Percentiles rank a stretch among this genome's conserved stretches.
phyloP scores from a whole-genome alignment of 2,888 invertebrate genomes.

The Pardosa pseudoannulata region DNA sequence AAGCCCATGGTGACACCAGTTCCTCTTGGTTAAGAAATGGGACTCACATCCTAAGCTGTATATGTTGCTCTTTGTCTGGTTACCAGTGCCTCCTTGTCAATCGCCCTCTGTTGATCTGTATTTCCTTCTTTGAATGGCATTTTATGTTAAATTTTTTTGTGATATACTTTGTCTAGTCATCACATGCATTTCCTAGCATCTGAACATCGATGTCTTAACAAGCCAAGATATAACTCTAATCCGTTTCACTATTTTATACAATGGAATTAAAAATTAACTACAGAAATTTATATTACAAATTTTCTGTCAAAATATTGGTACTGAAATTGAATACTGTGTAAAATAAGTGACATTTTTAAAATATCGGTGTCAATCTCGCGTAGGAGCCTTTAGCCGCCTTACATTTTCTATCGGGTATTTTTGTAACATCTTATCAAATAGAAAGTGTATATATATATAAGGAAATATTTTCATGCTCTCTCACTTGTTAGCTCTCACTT shows the following conservation, averaged over 20 bases:
- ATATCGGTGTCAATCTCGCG: neutral
- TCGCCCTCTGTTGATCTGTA: neutral
- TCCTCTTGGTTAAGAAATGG: constrained; percentile 36
- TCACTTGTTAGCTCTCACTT: neutral
- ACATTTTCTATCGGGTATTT: neutral
- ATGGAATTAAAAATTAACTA: too few relatives aligned
- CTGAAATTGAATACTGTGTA: too few relatives aligned
- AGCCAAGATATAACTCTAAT: too few relatives aligned
- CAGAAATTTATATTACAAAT: too few relatives aligned
- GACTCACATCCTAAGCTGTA: neutral
- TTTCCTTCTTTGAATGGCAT: neutral
- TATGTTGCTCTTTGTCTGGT: neutral
- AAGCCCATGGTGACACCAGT: constrained; percentile 59
- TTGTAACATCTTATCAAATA: neutral
- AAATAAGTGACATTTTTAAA: too few relatives aligned
- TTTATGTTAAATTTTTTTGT: neutral
- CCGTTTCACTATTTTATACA: too few relatives aligned
- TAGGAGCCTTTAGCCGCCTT: neutral
- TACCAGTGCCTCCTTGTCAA: constrained; percentile 1
- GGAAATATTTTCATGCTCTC: neutral
- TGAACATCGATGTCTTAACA: too few relatives aligned
- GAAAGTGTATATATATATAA: neutral
- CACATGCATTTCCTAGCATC: neutral
- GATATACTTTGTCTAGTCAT: constrained; percentile 30
- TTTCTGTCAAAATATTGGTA: too few relatives aligned